Evolutionary conservation across 2,797 vertebrate genomes (phyloP).

Genomic region (Semotilus atromaculatus): DNA sequence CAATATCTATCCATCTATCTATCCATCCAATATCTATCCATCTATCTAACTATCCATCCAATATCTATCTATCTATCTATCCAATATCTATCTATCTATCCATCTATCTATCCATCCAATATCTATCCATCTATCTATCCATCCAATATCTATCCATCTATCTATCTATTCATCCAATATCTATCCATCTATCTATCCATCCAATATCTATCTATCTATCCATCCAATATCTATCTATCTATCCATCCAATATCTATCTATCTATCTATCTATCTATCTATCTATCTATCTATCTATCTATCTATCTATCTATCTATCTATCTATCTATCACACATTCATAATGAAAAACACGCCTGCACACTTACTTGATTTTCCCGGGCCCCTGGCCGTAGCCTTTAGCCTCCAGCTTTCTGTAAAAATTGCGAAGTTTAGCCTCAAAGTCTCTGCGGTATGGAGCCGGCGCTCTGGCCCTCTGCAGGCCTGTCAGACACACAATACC

Average conservation of each 20-base stretch:
- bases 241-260: rapidly evolving
- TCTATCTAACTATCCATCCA: too few species aligned
- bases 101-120: too few species aligned
- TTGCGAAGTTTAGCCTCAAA: conserved; percentile 98
- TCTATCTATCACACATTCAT: not conserved
- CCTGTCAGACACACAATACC: conserved; percentile 67
- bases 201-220: not conserved
- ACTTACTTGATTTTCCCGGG: conserved; percentile 98
- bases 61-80: too few species aligned
- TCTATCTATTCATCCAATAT: rapidly evolving
- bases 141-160: too few species aligned
- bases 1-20: too few species aligned
- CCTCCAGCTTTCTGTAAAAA: conserved; percentile 97
- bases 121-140: too few species aligned
- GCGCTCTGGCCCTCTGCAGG: conserved; percentile 91
- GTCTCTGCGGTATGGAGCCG: conserved; percentile 96
- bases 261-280: rapidly evolving
- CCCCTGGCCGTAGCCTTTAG: conserved; percentile 96
- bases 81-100: too few species aligned
- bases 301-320: not conserved
- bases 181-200: not conserved
- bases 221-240: rapidly evolving
- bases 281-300: not conserved
- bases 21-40: too few species aligned
- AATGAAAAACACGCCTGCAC: conserved; percentile 2